Evolutionary conservation across 2,113 vertebrate species (phyloP).

Genomic region (Eleginops maclovinus): DNA sequence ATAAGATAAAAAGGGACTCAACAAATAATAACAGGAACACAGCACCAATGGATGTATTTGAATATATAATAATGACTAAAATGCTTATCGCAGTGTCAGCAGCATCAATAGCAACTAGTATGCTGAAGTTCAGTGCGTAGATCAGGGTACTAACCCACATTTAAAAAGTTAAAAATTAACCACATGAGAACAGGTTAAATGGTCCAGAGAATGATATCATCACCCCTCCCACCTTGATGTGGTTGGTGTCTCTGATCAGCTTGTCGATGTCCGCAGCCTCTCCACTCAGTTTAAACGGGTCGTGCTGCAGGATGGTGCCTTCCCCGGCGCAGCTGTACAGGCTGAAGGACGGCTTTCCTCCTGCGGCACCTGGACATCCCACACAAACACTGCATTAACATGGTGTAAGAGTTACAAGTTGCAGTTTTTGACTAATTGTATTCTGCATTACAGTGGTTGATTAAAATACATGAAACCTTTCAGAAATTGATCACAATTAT

Average conservation of each 20-base stretch:
- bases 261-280: conserved; percentile 93
- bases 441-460: too few species aligned
- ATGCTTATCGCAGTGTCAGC: not conserved
- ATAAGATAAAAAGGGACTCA: not conserved
- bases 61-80: too few species aligned
- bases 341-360: conserved; percentile 85
- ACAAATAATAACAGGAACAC: not conserved
- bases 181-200: not conserved
- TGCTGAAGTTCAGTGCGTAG: not conserved
- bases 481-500: too few species aligned
- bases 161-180: not conserved
- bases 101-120: not conserved
- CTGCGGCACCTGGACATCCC: conserved; percentile 78
- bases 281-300: conserved; percentile 88
- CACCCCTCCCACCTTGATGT: conserved; percentile 86
- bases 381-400: conserved; percentile 11
- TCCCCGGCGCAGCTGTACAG: conserved; percentile 97
- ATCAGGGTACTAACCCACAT: not conserved
- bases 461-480: too few species aligned
- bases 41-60: not conserved
- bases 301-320: conserved; percentile 93
- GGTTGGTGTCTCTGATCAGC: conserved; percentile 92
- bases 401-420: too few species aligned
- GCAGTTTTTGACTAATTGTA: too few species aligned
- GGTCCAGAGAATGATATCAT: not conserved